These are phyloP conservation scores for Mustela lutreola DNA, from an alignment of 2,113 vertebrate genomes.

Conservation along the genomic window DNA sequence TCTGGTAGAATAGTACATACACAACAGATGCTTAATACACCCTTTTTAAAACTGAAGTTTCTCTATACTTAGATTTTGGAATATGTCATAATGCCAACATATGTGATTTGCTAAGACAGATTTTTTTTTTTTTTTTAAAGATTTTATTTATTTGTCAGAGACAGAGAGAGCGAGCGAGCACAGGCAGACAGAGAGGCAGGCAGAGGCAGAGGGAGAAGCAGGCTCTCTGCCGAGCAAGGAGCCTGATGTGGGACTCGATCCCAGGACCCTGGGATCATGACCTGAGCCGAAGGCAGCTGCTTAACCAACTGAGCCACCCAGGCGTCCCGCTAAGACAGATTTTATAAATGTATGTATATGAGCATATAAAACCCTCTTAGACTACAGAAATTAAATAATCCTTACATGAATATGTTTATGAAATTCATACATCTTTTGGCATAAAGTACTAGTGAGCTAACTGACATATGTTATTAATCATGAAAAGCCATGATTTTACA, in stretches of 20 bases:
- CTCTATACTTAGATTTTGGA: constrained; percentile 13
- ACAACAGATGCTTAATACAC: neutral
- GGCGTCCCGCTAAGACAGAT: neutral
- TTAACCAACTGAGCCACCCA: no score
- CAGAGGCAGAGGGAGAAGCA: no score
- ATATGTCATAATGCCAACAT: neutral
- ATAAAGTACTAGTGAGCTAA: neutral
- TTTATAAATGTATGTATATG: neutral
- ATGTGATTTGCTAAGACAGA: neutral
- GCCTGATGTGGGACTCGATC: no score
- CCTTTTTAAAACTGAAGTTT: neutral
- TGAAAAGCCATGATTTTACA: constrained; percentile 26
- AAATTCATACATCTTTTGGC: neutral
- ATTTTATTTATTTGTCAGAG: no score
- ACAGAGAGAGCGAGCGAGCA: no score
- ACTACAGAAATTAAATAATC: neutral
- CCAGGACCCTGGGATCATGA: no score
- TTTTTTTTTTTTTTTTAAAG: no score
- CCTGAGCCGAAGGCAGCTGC: no score
- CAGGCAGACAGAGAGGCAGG: no score
- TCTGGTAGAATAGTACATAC: neutral
- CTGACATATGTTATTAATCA: neutral
- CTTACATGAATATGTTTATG: neutral
- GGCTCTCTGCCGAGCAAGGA: no score
- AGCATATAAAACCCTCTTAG: neutral